These are phyloP conservation scores for Discoglossus pictus DNA, from an alignment of 2,797 vertebrate species.

Conservation along the genomic window DNA sequence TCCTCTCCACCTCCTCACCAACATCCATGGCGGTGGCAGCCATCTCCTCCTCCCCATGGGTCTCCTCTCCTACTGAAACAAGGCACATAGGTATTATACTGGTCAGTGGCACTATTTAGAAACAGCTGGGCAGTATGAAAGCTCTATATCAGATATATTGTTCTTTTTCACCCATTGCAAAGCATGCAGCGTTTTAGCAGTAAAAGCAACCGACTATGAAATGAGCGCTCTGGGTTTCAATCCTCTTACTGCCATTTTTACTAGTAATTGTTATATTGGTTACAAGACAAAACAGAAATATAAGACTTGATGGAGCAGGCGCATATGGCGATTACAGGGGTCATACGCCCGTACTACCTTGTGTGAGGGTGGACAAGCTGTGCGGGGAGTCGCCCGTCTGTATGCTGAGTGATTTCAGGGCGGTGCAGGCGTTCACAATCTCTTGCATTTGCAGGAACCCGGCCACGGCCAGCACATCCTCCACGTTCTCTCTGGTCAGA, in stretches of 20 bases:
- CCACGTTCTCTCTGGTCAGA: slow-evolving; percentile 85
- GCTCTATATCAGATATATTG: too few relatives aligned
- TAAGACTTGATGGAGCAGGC: too few relatives aligned
- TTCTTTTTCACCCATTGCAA: too few relatives aligned
- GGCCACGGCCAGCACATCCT: slow-evolving; percentile 89
- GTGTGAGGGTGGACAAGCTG: slow-evolving; percentile 41
- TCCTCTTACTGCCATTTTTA: too few relatives aligned
- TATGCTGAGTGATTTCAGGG: slow-evolving; percentile 80
- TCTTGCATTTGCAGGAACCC: slow-evolving; percentile 96
- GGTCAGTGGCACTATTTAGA: too few relatives aligned
- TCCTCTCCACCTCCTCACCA: background rate
- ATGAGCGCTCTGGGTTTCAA: too few relatives aligned
- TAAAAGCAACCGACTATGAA: too few relatives aligned
- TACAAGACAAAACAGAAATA: too few relatives aligned
- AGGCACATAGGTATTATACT: too few relatives aligned
- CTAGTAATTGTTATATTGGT: too few relatives aligned
- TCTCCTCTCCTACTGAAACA: background rate
- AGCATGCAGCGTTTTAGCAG: too few relatives aligned
- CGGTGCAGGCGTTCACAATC: slow-evolving; percentile 86
- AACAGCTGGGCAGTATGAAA: too few relatives aligned
- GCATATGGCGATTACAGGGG: background rate
- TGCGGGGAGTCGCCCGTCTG: slow-evolving; percentile 55
- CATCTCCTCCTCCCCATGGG: background rate
- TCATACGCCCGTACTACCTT: slow-evolving; percentile 54
- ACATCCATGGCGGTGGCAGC: background rate